Evolutionary conservation across 2,113 vertebrate species (phyloP).

Genomic region (Oenanthe oenanthe): DNA sequence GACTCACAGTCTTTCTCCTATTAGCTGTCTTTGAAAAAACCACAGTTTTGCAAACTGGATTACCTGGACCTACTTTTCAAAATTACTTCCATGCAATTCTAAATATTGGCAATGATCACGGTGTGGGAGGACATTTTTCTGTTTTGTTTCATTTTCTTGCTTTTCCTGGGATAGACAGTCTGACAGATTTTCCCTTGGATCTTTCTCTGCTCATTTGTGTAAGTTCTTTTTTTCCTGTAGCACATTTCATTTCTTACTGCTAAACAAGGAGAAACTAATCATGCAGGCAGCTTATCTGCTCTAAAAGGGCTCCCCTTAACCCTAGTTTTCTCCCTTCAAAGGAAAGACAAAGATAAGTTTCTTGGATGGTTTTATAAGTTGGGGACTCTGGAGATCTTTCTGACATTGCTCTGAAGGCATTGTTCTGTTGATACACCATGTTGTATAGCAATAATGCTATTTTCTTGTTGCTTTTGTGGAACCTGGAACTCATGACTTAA

Average conservation of each 20-base stretch:
- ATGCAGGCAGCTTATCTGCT: not conserved
- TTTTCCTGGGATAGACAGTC: not conserved
- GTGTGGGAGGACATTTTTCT: not conserved
- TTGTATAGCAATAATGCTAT: not conserved
- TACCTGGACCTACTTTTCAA: not conserved
- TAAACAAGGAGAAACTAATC: not conserved
- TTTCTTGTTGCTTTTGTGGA: not conserved
- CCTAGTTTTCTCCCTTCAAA: not conserved
- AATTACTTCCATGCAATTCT: not conserved
- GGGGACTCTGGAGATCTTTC: not conserved
- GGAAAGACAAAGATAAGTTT: not conserved
- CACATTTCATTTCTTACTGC: not conserved
- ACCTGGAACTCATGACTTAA: not conserved
- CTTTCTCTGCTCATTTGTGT: not conserved
- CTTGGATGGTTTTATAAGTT: not conserved
- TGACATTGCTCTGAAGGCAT: rapidly evolving
- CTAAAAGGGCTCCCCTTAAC: not conserved
- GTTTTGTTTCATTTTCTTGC: rapidly evolving
- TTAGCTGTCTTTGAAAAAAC: not conserved
- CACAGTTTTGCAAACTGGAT: not conserved
- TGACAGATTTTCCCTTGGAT: not conserved
- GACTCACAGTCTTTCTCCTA: not conserved
- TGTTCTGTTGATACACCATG: too few relatives aligned
- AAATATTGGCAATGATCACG: not conserved
- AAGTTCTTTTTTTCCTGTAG: rapidly evolving